These are phyloP conservation scores for Ptyas mucosa DNA, from an alignment of 2,113 vertebrate species.

Conservation along the genomic window DNA sequence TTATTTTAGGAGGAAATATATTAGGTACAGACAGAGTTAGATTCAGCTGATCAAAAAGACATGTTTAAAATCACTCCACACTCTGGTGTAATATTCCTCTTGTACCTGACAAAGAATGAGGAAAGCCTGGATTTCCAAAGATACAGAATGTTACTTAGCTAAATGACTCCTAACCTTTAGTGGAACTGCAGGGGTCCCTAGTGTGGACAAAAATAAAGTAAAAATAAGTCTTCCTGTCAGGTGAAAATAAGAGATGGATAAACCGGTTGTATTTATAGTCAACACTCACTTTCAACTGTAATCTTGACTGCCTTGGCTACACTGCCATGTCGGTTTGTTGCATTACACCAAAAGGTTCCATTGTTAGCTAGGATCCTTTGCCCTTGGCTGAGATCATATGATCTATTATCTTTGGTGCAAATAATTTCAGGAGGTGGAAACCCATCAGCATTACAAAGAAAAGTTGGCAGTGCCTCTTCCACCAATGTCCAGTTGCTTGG, in stretches of 20 bases:
- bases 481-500: constrained; percentile 64
- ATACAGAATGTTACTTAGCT: background rate
- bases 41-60: background rate
- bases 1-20: background rate
- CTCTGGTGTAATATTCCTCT: background rate
- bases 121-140: background rate
- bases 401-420: constrained; percentile 41
- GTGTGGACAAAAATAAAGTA: background rate
- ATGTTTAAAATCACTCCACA: too few species aligned
- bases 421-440: constrained; percentile 51
- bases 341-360: constrained; percentile 58
- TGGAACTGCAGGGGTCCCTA: background rate
- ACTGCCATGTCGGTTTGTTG: constrained; percentile 57
- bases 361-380: background rate
- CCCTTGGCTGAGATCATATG: constrained; percentile 16
- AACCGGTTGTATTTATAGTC: too few species aligned
- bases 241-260: background rate
- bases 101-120: background rate
- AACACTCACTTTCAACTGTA: constrained; percentile 56
- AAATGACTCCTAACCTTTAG: background rate
- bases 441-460: constrained; percentile 55
- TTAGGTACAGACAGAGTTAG: background rate
- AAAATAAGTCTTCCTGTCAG: background rate
- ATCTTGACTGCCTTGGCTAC: constrained; percentile 48
- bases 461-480: constrained; percentile 41